Conservation (phyloP, 2,888 invertebrate genomes). For the Nomada lathburiana region DNA sequence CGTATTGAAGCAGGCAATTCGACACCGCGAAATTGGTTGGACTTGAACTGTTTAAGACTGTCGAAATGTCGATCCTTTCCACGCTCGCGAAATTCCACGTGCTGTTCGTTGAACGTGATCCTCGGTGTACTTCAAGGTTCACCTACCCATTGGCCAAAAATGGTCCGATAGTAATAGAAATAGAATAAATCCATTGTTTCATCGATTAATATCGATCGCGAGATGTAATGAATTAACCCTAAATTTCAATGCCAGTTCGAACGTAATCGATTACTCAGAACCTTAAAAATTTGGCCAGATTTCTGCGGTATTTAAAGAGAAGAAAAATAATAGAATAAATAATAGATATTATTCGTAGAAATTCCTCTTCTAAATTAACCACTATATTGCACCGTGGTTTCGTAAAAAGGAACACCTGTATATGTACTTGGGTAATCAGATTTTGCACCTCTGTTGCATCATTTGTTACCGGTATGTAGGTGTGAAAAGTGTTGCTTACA, state of each 20-base stretch:
- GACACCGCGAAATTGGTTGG: constrained; percentile 15
- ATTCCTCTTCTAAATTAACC: too few relatives aligned
- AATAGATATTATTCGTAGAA: too few relatives aligned
- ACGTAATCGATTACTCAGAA: too few relatives aligned
- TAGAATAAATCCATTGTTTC: too few relatives aligned
- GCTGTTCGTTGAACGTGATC: not conserved
- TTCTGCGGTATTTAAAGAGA: too few relatives aligned
- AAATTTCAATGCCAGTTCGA: too few relatives aligned
- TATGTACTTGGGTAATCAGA: constrained; percentile 12
- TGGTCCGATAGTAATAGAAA: not conserved
- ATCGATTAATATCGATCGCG: too few relatives aligned
- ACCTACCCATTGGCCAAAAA: constrained; percentile 1
- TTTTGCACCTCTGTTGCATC: constrained; percentile 38
- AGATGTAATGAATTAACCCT: not conserved
- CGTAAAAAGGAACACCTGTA: too few relatives aligned
- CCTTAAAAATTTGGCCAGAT: too few relatives aligned
- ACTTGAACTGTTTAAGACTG: constrained; percentile 27
- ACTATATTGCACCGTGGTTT: too few relatives aligned
- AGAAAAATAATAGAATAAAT: too few relatives aligned
- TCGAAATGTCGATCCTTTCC: constrained; percentile 17
- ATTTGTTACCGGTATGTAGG: constrained; percentile 12
- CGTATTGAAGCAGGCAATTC: constrained; percentile 27
- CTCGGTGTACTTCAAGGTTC: not conserved
- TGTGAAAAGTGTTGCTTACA: constrained; percentile 37
- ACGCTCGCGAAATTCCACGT: constrained; percentile 7